A percentile compares a stretch with the other conserved stretches of the same genome.
phyloP scores from a whole-genome alignment of 2,888 invertebrate species.

The Cartodere bifasciata region DNA sequence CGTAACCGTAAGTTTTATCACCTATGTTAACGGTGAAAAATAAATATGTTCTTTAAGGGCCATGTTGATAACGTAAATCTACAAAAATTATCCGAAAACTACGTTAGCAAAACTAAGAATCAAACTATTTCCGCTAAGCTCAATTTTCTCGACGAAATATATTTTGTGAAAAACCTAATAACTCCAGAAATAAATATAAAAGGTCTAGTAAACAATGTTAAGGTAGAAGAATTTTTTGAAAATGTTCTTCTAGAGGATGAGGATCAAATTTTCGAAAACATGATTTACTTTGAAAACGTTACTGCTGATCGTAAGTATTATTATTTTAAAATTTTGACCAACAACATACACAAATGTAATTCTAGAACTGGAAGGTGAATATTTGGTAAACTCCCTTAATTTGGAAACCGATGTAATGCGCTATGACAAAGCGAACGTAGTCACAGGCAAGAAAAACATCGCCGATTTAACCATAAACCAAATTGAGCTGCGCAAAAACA shows the following conservation, averaged over 20 bases:
- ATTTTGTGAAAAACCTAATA: slow-evolving; percentile 29
- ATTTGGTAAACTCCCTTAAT: slow-evolving; percentile 38
- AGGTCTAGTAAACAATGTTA: slow-evolving; percentile 27
- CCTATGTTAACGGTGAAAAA: neutral
- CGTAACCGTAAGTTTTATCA: slow-evolving; percentile 24
- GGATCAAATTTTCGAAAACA: slow-evolving; percentile 33
- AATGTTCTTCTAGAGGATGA: slow-evolving; percentile 33
- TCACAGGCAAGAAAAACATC: slow-evolving; percentile 36
- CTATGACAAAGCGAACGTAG: slow-evolving; percentile 31
- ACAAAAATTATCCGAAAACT: slow-evolving; percentile 35
- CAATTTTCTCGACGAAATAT: slow-evolving; percentile 32
- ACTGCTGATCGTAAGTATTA: slow-evolving; percentile 19
- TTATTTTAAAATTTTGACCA: too few relatives aligned
- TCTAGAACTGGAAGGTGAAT: slow-evolving; percentile 25
- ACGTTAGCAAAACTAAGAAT: slow-evolving; percentile 38
- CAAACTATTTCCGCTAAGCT: slow-evolving; percentile 36
- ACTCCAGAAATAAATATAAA: slow-evolving; percentile 26
- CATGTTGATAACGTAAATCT: slow-evolving; percentile 36
- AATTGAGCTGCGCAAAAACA: slow-evolving; percentile 26
- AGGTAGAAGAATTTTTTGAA: slow-evolving; percentile 33
- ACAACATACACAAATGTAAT: too few relatives aligned
- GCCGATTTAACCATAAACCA: slow-evolving; percentile 29
- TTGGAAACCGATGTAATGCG: slow-evolving; percentile 40
- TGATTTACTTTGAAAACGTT: slow-evolving; percentile 22
- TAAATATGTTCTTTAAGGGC: slow-evolving; percentile 31